phyloP scores from a whole-genome alignment of 2,797 vertebrate species.

The Lates japonicus region DNA sequence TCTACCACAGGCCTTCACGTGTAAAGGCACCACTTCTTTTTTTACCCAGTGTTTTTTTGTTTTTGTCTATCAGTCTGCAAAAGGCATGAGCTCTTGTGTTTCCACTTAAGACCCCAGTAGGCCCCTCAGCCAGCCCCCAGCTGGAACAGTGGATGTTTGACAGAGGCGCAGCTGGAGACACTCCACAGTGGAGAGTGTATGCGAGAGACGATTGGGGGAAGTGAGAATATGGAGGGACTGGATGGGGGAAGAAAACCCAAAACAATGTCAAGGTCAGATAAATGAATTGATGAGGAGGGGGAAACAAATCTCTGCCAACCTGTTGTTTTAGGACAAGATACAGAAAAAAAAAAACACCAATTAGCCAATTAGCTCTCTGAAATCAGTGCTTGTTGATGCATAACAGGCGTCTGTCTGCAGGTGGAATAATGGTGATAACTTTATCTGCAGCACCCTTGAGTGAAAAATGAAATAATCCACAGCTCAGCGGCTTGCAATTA shows the following conservation, averaged over 20 bases:
- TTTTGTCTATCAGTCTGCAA: neutral
- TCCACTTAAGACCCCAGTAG: conserved; percentile 38
- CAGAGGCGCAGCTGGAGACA: conserved; percentile 44
- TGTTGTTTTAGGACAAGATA: conserved; percentile 6
- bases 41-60: neutral
- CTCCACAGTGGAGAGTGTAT: conserved; percentile 15
- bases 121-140: conserved; percentile 40
- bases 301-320: neutral
- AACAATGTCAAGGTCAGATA: conserved; percentile 5
- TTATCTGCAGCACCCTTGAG: conserved; percentile 72
- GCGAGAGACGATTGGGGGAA: neutral
- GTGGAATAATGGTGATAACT: conserved; percentile 69
- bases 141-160: conserved; percentile 46
- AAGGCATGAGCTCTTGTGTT: conserved; percentile 20
- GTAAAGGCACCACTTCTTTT: neutral
- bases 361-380: conserved; percentile 44
- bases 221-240: conserved; percentile 5
- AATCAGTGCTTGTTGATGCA: conserved; percentile 47
- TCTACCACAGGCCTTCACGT: neutral
- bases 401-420: conserved; percentile 66
- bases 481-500: conserved; percentile 68
- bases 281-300: conserved; percentile 2
- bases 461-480: conserved; percentile 64
- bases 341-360: conserved; percentile 19
- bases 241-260: neutral